Evolutionary conservation across 2,113 vertebrate species (phyloP), one percentile per base, ranked within the genome.

Genomic region (Nycticryphes semicollaris): DNA sequence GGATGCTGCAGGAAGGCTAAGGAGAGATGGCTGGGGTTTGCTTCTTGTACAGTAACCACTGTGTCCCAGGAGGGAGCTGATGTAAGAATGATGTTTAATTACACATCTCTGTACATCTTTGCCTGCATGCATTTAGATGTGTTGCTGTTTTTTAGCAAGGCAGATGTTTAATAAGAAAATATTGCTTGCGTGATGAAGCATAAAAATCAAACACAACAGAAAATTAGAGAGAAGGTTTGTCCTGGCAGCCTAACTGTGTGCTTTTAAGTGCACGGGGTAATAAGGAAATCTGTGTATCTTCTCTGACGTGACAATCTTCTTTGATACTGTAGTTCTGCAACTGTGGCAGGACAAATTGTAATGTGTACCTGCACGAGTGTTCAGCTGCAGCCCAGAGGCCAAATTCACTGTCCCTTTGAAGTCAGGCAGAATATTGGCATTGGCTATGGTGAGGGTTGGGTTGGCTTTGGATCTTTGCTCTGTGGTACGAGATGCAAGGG

Each of bases 401-500:
- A 10, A 35, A 27, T 89, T 31, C 3, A 2, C 31, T 68, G 31
- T 64, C 22, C 35, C 28, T 81, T 53, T 62, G 48, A 92, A 84
- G 45, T 45, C 0, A 1, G 69, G 22, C 41, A 63, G 35, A 85
- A 50, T 64, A 53, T 68, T 75, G 51, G 10, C 28, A 24, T 17
- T 75, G 74, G 30, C 50, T 70, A 53, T 43, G 62, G 22, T 63
- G 30, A 60, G 25, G 53, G 14, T 39, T 68, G 48, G 35, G 48
- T 30, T 1, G 8, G 27, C 41, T 86, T 77, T 48, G 53, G 30
- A 47, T 75, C 19, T 57, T 73, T 80, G 75, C 31, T 93, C n/a
- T 89, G 62, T 80, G 31, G 25, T 69, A 37, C 0, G 4, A 85
- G 69, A 30, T 0, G 0, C 25, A 77, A 76, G 14, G 48, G 10